Evolutionary conservation across 2,888 invertebrate genomes (phyloP), one percentile per base, ranked within the genome.

Genomic region (Alviniconcha strummeri): DNA sequence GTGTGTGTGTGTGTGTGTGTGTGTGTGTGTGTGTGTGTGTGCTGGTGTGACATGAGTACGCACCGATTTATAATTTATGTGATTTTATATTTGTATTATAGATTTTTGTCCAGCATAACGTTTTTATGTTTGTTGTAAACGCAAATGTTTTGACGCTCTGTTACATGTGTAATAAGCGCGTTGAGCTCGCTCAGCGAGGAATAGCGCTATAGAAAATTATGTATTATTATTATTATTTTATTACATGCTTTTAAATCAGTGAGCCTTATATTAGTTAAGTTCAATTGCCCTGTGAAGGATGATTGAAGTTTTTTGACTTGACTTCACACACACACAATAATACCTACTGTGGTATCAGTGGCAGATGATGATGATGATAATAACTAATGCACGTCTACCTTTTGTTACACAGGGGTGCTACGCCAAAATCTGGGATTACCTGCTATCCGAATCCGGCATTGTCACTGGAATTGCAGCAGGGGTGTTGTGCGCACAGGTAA

Each of bases 381-480:
- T n/a, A 19, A n/a, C 71, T 71, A 71, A 64, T 64, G 15, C 11
- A 15, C 15, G 64, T 64, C 64, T 64, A 13, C 9, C 64, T 64
- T 13, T 15, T 64, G 64, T 64, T 64, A 64, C 74, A n/a, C 81
- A 81, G 81, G 81, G 81, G 3, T 81, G 81, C 9, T 81, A 81
- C 81, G 2, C 57, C 36, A 72, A 81, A n/a, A 56, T 81, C 11
- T 81, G 81, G 81, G 81, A 81, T 15, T 81, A 72, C 74, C 9
- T 81, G 60, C 3, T 81, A 15, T 17, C 19, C 8, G 60, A 81
- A 36, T 81, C 81, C 74, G 81, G 81, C 56, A 57, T 77, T 11
- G 57, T 77, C 9, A 77, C 36, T 72, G 84, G 84, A 77, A 84
- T 84, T 75, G 84, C 83, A 57, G 81, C 83, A 56, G 85, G 84